phyloP scores from a whole-genome alignment of 1,140 invertebrate species.

The Eueides isabella region DNA sequence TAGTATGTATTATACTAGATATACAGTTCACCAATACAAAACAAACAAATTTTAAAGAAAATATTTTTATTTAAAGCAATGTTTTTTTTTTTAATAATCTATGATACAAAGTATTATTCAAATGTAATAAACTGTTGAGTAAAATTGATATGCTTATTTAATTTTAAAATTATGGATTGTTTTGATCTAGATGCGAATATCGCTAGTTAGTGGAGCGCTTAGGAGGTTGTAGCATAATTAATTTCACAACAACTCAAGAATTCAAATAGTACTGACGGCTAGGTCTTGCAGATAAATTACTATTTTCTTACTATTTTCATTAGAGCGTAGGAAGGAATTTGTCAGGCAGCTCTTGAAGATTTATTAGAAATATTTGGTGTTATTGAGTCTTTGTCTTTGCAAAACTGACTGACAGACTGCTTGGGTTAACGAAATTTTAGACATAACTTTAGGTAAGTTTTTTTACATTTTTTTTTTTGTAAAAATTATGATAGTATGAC shows the following conservation, averaged over 20 bases:
- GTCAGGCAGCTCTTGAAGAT: constrained; percentile 37
- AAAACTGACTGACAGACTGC: not conserved
- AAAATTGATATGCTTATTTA: not conserved
- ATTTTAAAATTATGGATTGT: not conserved
- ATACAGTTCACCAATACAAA: too few species aligned
- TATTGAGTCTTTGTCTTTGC: constrained; percentile 22
- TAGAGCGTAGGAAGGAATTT: constrained; percentile 33
- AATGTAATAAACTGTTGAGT: not conserved
- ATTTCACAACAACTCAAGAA: not conserved
- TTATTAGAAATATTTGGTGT: constrained; percentile 37
- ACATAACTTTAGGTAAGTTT: too few species aligned
- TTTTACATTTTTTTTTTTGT: too few species aligned
- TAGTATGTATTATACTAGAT: not conserved
- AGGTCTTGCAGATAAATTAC: not conserved
- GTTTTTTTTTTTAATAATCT: too few species aligned
- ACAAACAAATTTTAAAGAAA: too few species aligned
- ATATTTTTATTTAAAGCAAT: too few species aligned
- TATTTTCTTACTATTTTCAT: constrained; percentile 35
- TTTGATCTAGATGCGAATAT: not conserved
- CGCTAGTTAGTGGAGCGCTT: not conserved
- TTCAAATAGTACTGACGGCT: not conserved
- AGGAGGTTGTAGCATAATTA: not conserved
- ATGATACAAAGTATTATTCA: not conserved
- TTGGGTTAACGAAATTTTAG: not conserved
- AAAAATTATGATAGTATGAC: too few species aligned